Percentiles rank a stretch among this genome's conserved stretches.
Evolutionary conservation across 2,797 vertebrate species (phyloP).

Genomic region (Poeciliopsis gracilis): DNA sequence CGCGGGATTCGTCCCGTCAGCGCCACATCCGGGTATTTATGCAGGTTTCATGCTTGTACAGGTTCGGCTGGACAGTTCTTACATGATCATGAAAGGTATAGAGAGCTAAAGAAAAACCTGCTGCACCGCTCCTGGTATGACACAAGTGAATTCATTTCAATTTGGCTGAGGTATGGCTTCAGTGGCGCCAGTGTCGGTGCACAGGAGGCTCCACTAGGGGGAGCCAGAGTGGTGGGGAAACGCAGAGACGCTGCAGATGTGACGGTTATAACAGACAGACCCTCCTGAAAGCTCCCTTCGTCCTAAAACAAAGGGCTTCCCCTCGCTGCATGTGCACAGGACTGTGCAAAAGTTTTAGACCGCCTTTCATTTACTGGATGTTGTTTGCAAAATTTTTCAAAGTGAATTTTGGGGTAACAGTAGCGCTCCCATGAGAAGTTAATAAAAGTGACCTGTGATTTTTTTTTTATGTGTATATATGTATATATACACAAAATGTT

Average conservation of each 20-base stretch:
- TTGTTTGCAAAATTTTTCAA: neutral
- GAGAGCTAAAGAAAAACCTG: slow-evolving; percentile 34
- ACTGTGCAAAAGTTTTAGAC: neutral
- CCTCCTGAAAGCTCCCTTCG: slow-evolving; percentile 66
- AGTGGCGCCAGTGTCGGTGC: slow-evolving; percentile 50
- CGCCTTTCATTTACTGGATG: neutral
- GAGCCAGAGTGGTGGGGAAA: slow-evolving; percentile 54
- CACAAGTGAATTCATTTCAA: slow-evolving; percentile 11
- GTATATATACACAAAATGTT: no score
- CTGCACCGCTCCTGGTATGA: slow-evolving; percentile 18
- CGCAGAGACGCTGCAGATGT: slow-evolving; percentile 37
- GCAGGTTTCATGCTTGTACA: slow-evolving; percentile 50
- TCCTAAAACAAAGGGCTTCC: slow-evolving; percentile 59
- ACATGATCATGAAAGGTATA: slow-evolving; percentile 34
- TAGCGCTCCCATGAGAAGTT: neutral
- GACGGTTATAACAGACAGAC: slow-evolving; percentile 72
- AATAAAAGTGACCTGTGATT: neutral
- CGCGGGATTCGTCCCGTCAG: slow-evolving; percentile 41
- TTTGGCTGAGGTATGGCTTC: slow-evolving; percentile 50
- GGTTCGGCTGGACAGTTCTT: slow-evolving; percentile 37
- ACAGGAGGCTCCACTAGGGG: slow-evolving; percentile 67
- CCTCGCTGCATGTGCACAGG: slow-evolving; percentile 67
- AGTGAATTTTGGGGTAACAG: neutral
- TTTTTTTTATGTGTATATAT: no score
- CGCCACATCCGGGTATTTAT: slow-evolving; percentile 32